Evolutionary conservation across 2,888 invertebrate species (phyloP).

Genomic region (Scaptomyza flava): DNA sequence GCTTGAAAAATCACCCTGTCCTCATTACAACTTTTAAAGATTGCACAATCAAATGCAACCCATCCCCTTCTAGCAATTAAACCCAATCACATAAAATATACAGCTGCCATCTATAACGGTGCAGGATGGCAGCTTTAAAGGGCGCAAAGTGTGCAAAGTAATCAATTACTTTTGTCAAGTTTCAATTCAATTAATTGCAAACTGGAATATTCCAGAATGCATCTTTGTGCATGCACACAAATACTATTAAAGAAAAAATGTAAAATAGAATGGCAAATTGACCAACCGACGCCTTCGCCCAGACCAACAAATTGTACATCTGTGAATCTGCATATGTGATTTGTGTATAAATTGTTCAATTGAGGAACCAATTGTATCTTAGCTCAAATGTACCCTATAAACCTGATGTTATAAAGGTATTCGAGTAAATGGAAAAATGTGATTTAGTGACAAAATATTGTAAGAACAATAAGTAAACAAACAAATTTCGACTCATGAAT

Average conservation of each 20-base stretch:
- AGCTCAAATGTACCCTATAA: constrained; percentile 1
- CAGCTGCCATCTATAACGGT: constrained; percentile 5
- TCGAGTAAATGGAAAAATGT: neutral
- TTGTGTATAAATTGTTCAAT: constrained; percentile 29
- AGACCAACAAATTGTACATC: constrained; percentile 21
- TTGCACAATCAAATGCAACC: no score
- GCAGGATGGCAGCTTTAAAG: constrained; percentile 20
- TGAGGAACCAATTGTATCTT: constrained; percentile 24
- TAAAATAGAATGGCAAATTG: constrained; percentile 30
- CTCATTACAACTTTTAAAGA: constrained; percentile 4
- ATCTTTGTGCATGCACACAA: neutral
- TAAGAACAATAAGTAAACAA: constrained; percentile 28
- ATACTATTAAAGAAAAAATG: neutral
- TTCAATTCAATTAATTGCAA: constrained; percentile 29
- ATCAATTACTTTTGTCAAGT: no score
- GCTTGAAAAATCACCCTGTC: constrained; percentile 1
- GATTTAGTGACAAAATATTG: constrained; percentile 40
- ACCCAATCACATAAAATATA: constrained; percentile 55
- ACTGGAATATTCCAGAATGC: constrained; percentile 47
- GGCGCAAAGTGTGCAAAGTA: constrained; percentile 12
- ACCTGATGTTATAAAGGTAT: neutral
- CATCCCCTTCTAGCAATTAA: constrained; percentile 39
- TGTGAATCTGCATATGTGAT: constrained; percentile 33
- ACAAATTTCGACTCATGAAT: constrained; percentile 24
- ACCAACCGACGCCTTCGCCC: constrained; percentile 30